These are phyloP conservation scores for Chaetodon trifasciatus DNA, from an alignment of 2,797 vertebrate species.

Conservation along the genomic window DNA sequence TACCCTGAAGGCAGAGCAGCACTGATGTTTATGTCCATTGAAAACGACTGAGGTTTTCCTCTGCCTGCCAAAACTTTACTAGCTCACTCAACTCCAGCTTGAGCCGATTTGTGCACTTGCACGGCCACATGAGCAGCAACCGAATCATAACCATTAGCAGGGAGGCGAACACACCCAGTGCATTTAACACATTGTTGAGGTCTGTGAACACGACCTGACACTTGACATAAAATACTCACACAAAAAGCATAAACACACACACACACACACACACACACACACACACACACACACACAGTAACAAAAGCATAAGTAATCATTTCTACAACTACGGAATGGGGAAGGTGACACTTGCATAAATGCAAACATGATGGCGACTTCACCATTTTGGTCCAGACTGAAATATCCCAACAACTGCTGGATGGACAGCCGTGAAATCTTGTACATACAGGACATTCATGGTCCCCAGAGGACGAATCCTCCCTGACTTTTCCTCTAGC, in stretches of 20 bases:
- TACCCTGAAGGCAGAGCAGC: conserved; percentile 26
- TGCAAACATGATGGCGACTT: background rate
- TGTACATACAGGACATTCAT: background rate
- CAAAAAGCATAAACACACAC: background rate
- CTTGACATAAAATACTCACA: background rate
- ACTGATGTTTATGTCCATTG: conserved; percentile 60
- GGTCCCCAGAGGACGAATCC: background rate
- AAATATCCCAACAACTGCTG: too few relatives aligned
- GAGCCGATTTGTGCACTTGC: conserved; percentile 40
- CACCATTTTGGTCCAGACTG: background rate
- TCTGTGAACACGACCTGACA: conserved; percentile 26
- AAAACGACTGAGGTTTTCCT: conserved; percentile 63
- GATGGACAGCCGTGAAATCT: background rate
- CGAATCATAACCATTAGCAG: conserved; percentile 33
- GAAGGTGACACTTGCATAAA: background rate
- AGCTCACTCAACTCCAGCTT: conserved; percentile 50
- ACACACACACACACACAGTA: background rate
- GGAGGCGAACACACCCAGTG: conserved; percentile 36
- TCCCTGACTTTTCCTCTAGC: background rate
- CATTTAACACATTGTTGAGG: conserved; percentile 49
- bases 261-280: background rate
- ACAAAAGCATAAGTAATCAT: background rate
- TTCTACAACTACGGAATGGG: background rate
- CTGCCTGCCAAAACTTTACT: conserved; percentile 57
- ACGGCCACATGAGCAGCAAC: conserved; percentile 33